phyloP scores from a whole-genome alignment of 1,140 invertebrate species.

The Bacillus rossius region DNA sequence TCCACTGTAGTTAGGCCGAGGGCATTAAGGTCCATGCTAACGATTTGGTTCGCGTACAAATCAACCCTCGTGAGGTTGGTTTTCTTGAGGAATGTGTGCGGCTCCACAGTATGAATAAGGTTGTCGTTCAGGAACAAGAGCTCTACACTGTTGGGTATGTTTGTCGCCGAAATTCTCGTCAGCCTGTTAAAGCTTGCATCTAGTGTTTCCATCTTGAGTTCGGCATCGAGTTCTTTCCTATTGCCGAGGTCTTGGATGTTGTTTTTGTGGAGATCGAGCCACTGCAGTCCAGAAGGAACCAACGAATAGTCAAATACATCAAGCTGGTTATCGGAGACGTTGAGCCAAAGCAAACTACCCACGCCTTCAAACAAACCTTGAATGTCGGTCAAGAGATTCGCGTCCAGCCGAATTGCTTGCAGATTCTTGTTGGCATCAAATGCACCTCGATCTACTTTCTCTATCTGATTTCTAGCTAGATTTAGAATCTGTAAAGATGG shows the following conservation, averaged over 20 bases:
- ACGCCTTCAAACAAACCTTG: slow-evolving; percentile 79
- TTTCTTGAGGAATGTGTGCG: slow-evolving; percentile 79
- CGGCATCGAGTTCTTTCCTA: slow-evolving; percentile 58
- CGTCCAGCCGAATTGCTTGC: slow-evolving; percentile 80
- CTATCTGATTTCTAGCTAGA: slow-evolving; percentile 78
- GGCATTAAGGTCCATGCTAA: slow-evolving; percentile 73
- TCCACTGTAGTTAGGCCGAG: slow-evolving; percentile 65
- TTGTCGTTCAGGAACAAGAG: slow-evolving; percentile 79
- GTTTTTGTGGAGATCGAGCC: slow-evolving; percentile 88
- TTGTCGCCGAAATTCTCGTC: slow-evolving; percentile 57
- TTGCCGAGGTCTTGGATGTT: slow-evolving; percentile 75
- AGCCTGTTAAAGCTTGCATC: slow-evolving; percentile 81
- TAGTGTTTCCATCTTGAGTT: slow-evolving; percentile 66
- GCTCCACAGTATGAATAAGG: slow-evolving; percentile 68
- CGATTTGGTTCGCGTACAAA: slow-evolving; percentile 79
- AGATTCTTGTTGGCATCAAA: slow-evolving; percentile 74
- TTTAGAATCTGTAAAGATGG: slow-evolving; percentile 83
- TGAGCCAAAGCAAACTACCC: slow-evolving; percentile 78
- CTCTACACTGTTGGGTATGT: slow-evolving; percentile 72
- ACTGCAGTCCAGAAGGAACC: slow-evolving; percentile 73
- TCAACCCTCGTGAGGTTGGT: slow-evolving; percentile 75
- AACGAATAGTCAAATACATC: slow-evolving; percentile 87
- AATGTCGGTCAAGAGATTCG: slow-evolving; percentile 78
- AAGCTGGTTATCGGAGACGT: slow-evolving; percentile 86
- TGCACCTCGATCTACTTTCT: slow-evolving; percentile 70